Evolutionary conservation across 2,888 invertebrate genomes (phyloP), one percentile per base, ranked within the genome.

Genomic region (Cheilosia pagana): DNA sequence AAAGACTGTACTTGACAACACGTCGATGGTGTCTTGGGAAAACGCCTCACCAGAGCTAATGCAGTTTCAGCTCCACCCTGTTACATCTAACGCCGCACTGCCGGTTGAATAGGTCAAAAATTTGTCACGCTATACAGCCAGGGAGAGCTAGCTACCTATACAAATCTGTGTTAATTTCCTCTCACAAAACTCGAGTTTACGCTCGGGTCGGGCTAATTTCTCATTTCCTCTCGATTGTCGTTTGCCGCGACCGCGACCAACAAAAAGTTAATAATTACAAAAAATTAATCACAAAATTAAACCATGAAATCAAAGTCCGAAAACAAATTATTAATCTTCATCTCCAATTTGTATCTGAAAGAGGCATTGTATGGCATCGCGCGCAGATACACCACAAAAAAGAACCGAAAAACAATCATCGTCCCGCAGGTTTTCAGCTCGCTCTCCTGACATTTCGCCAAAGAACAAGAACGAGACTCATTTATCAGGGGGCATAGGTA

Each of bases 271-370:
- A 81, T 85, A 85, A 85, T 81, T 81, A 85, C 75, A 76, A 71
- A 85, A 81, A 81, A 81, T 85, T 85, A 85, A 85, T 85, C 85
- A 85, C 71, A 71, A 85, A 81, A 79, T 81, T 81, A 81, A 85
- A 85, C 85, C 85, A 85, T 85, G 85, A 85, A 85, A 81, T 85
- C 85, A 86, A 77, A 81, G 53, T 70, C 76, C 72, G 50, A 86
- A 86, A 86, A 86, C 86, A 86, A 86, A 86, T 86, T 86, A 86
- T 86, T 76, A 76, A 86, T 86, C 86, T 86, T 86, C 86, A 63
- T 81, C 81, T 81, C n/a, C 50, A 79, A 74, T 75, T 79, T 83
- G 68, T 63, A 57, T 70, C 16, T 19, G 16, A 35, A 3, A 41
- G 21, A 35, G n/a, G 60, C 39, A 21, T 25, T 28, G 10, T 10